phyloP scores from a whole-genome alignment of 2,113 vertebrate genomes.

The Leucoraja erinaceus region DNA sequence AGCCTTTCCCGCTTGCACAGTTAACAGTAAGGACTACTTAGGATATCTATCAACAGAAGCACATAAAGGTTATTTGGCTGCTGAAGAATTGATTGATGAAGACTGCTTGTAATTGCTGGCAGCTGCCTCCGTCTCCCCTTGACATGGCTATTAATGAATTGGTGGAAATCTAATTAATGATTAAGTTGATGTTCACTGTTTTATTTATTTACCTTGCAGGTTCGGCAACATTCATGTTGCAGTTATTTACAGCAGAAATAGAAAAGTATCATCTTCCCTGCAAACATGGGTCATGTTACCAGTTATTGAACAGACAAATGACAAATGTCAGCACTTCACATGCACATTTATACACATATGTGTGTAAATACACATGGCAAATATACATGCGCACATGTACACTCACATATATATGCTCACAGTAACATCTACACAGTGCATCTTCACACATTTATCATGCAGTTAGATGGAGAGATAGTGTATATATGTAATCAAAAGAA shows the following conservation, averaged over 20 bases:
- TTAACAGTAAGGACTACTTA: constrained; percentile 32
- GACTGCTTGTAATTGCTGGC: constrained; percentile 22
- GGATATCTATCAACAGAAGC: constrained; percentile 27
- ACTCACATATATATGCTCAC: too few species aligned
- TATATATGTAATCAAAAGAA: too few species aligned
- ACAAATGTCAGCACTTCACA: too few species aligned
- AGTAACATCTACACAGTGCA: too few species aligned
- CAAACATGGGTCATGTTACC: neutral
- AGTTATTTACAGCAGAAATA: neutral
- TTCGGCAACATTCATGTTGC: neutral
- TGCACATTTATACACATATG: too few species aligned
- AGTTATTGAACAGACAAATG: neutral
- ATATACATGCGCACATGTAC: too few species aligned
- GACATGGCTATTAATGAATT: constrained; percentile 37
- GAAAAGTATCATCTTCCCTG: neutral
- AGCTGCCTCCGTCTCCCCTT: constrained; percentile 20
- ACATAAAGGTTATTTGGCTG: constrained; percentile 16
- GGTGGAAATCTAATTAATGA: constrained; percentile 34
- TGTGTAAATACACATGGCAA: too few species aligned
- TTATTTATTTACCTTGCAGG: constrained; percentile 9
- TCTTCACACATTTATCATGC: too few species aligned
- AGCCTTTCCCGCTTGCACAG: constrained; percentile 23
- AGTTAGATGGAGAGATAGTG: too few species aligned
- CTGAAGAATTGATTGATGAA: constrained; percentile 36
- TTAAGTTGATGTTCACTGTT: neutral